Conservation (phyloP, 1,140 invertebrate genomes). For the Panonychus citri region DNA sequence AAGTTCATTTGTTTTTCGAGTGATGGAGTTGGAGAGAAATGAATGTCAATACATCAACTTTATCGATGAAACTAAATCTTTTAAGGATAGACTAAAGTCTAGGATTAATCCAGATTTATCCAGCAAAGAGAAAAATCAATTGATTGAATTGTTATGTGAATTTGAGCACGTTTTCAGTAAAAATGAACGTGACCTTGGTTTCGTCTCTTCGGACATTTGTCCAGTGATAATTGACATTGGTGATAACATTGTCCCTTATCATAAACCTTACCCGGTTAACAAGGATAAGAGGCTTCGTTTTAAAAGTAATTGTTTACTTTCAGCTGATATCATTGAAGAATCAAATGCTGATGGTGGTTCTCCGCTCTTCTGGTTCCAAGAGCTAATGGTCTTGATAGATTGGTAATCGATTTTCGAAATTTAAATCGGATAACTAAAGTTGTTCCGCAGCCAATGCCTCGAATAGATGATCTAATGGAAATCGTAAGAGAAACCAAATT, state of each 20-base stretch:
- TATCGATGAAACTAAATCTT: too few relatives aligned
- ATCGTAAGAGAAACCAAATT: not conserved
- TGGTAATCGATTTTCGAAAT: constrained; percentile 28
- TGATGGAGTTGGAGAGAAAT: too few relatives aligned
- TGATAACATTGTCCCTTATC: not conserved
- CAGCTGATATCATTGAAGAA: not conserved
- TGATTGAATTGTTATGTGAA: not conserved
- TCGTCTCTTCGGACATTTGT: not conserved
- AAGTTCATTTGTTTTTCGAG: too few relatives aligned
- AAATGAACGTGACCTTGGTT: not conserved
- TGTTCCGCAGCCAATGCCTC: constrained; percentile 29
- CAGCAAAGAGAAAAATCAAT: not conserved
- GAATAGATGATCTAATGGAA: constrained; percentile 16
- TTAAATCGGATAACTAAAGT: constrained; percentile 21
- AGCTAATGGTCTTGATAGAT: constrained; percentile 23
- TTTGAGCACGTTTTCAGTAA: not conserved
- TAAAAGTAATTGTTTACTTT: not conserved
- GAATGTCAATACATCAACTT: too few relatives aligned
- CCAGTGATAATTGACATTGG: not conserved
- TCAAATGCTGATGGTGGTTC: not conserved
- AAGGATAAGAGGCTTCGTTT: not conserved
- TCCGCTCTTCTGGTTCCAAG: constrained; percentile 21
- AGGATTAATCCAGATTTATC: not conserved
- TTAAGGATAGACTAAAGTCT: too few relatives aligned
- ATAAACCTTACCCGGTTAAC: not conserved